Evolutionary conservation across 37 sponge, comb jelly and placozoan genomes (phyloP).

Genomic region (Lycopodina hypogea): DNA sequence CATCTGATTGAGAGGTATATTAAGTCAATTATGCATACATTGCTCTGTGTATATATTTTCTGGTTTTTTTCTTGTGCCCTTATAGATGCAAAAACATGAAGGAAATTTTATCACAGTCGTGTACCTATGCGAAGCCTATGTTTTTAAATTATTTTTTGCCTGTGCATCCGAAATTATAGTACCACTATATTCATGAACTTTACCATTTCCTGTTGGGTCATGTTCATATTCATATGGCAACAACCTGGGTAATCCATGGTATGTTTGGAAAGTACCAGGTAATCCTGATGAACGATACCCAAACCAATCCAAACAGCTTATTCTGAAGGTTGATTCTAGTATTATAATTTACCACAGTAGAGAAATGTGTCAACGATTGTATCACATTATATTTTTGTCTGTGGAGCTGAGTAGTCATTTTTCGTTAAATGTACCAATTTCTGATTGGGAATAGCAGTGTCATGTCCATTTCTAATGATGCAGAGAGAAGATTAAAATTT

Average conservation of each 20-base stretch:
- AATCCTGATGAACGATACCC: not conserved
- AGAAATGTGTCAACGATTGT: not conserved
- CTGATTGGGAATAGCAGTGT: not conserved
- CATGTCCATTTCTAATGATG: not conserved
- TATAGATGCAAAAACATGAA: not conserved
- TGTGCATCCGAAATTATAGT: not conserved
- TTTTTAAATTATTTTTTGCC: constrained; percentile 7
- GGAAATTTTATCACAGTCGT: not conserved
- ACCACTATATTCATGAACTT: not conserved
- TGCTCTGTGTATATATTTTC: not conserved
- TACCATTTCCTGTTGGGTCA: not conserved
- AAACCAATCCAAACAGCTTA: not conserved
- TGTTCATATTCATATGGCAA: not conserved
- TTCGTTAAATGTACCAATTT: constrained; percentile 7
- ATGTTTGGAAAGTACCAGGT: not conserved
- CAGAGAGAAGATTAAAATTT: not conserved
- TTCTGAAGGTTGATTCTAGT: not conserved
- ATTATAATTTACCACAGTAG: not conserved
- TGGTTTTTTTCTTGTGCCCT: not conserved
- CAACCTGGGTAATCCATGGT: constrained; percentile 2
- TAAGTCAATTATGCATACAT: not conserved
- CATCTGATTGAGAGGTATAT: not conserved
- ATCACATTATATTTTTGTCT: not conserved
- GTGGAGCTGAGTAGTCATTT: not conserved
- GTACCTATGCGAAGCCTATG: not conserved